These are phyloP conservation scores for Athetis lepigone DNA, from an alignment of 2,888 invertebrate species.

Conservation along the genomic window DNA sequence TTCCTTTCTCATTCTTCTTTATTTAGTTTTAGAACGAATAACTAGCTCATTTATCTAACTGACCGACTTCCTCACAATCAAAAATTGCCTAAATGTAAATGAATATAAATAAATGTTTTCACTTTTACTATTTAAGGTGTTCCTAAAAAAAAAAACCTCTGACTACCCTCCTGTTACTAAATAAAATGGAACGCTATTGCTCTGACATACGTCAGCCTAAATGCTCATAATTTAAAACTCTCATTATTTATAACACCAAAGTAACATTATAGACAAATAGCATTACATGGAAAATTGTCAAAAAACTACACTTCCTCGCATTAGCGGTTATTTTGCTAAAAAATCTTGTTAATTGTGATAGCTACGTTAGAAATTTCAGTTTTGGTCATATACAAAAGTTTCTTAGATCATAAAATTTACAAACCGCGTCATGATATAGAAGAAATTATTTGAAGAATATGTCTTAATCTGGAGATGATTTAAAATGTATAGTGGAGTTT, in stretches of 20 bases:
- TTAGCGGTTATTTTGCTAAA: slow-evolving; percentile 52
- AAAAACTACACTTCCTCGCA: slow-evolving; percentile 65
- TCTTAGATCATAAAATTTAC: slow-evolving; percentile 52
- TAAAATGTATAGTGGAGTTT: no score
- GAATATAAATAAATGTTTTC: no score
- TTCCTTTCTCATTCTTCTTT: no score
- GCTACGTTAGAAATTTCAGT: slow-evolving; percentile 63
- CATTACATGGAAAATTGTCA: slow-evolving; percentile 67
- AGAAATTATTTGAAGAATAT: slow-evolving; percentile 3
- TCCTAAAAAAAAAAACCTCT: background rate
- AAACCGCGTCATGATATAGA: slow-evolving; percentile 39
- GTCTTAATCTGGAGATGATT: background rate
- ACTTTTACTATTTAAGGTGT: no score
- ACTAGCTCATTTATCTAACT: no score
- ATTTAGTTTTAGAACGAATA: no score
- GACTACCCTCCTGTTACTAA: background rate
- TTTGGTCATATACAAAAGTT: slow-evolving; percentile 71
- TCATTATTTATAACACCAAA: slow-evolving; percentile 33
- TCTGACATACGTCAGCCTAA: slow-evolving; percentile 4
- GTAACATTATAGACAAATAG: slow-evolving; percentile 37
- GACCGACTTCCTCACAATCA: no score
- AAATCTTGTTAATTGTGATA: slow-evolving; percentile 48
- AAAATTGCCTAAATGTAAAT: no score
- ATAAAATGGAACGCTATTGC: background rate
- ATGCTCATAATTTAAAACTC: slow-evolving; percentile 1